phyloP scores from a whole-genome alignment of 2,888 invertebrate species.

The Apantesis nais region DNA sequence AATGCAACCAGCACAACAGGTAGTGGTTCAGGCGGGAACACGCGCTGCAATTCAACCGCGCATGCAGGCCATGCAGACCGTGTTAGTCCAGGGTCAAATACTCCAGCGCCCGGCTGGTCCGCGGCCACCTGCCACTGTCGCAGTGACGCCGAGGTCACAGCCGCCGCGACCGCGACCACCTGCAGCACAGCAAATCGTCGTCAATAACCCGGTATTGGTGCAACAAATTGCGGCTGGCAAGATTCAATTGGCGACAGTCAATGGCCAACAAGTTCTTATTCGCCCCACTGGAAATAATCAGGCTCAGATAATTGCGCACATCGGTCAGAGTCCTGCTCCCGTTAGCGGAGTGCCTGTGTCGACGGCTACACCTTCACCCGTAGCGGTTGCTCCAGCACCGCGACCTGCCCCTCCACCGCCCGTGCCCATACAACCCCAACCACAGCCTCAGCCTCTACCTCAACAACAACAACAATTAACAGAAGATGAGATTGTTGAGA shows the following conservation, averaged over 20 bases:
- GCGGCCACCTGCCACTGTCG: slow-evolving; percentile 63
- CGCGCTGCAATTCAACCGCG: slow-evolving; percentile 45
- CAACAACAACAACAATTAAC: slow-evolving; percentile 62
- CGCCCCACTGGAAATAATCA: slow-evolving; percentile 92
- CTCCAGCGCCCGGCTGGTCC: slow-evolving; percentile 53
- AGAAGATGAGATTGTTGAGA: slow-evolving; percentile 87
- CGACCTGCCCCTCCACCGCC: slow-evolving; percentile 44
- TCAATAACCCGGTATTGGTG: slow-evolving; percentile 91
- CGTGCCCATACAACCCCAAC: slow-evolving; percentile 35
- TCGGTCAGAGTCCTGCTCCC: slow-evolving; percentile 83
- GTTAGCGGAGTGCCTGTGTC: slow-evolving; percentile 49
- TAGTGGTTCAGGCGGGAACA: slow-evolving; percentile 53
- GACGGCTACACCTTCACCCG: slow-evolving; percentile 48
- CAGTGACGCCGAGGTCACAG: slow-evolving; percentile 64
- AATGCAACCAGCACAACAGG: slow-evolving; percentile 58
- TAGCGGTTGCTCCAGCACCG: slow-evolving; percentile 29
- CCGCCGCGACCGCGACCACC: slow-evolving; percentile 62
- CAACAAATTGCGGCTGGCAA: slow-evolving; percentile 94
- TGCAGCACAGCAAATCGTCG: slow-evolving; percentile 88
- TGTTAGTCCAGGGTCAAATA: slow-evolving; percentile 66
- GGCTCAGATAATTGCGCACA: slow-evolving; percentile 91
- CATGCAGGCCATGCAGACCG: slow-evolving; percentile 68
- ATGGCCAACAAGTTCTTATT: slow-evolving; percentile 94
- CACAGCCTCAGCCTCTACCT: slow-evolving; percentile 42
- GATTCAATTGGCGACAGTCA: slow-evolving; percentile 92